Evolutionary conservation across 1,140 invertebrate genomes (phyloP), one percentile per base, ranked within the genome.

Genomic region (Chionoecetes opilio): DNA sequence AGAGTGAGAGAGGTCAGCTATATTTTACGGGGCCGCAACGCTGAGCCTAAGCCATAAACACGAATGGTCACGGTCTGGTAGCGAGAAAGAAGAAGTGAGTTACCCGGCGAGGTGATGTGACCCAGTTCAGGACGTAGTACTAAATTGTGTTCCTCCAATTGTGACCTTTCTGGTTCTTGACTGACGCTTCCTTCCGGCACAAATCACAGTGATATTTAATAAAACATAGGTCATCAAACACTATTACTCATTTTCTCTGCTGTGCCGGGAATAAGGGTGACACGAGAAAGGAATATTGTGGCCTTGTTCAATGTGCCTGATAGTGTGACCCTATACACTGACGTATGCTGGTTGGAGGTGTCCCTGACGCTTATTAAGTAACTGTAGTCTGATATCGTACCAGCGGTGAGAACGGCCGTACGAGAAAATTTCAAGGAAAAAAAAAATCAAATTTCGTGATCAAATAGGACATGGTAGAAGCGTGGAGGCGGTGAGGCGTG

Each of bases 1-100:
- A n/a, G 63, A 75, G 63, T 75, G 63, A 75, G 63, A 26, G 63
- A 75, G 63, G 63, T 75, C 63, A 75, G 63, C 63, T 26, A 75
- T 75, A 75, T 75, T 75, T 75, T 75, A 75, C 63, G 8, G 2
- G 63, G 63, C 63, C 5, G 26, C 63, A n/a, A 5, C 63, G 63
- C 63, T 75, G 11, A 1, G 63, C 63, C 63, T 26, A 75, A 75
- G 26, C 21, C 63, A 75, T 75, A 75, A 75, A 75, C 63, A 75
- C 63, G 63, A 75, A n/a, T 75, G n/a, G 26, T 75, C 63, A 75
- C n/a, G 63, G 63, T 75, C 63, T 75, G 63, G 6, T 75, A 26
- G 63, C 8, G 63, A 8, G 63, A 26, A n/a, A 26, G n/a, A n/a
- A n/a, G n/a, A n/a, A n/a, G n/a, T n/a, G 21, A n/a, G 63, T 75